Evolutionary conservation across 2,888 invertebrate genomes (phyloP), one percentile per base, ranked within the genome.

Genomic region (Andrena chrysosceles): DNA sequence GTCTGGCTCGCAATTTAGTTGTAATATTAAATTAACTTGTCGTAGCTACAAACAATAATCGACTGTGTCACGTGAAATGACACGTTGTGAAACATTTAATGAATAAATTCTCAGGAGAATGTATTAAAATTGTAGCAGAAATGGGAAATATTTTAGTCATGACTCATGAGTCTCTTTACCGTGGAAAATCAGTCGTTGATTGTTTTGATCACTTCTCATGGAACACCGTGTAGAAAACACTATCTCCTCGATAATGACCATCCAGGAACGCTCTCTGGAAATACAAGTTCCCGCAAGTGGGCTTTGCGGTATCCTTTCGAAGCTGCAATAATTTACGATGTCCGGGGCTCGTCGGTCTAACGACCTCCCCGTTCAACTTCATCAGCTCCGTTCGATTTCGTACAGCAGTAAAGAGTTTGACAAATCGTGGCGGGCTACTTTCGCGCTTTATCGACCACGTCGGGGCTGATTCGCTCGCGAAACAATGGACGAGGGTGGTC

Each of bases 361-460:
- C 48, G 31, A 68, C 66, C 42, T 71, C 66, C 4, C 13, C 16
- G 59, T 4, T 26, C 62, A 70, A 54, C 74, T 74, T 74, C n/a
- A 56, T 77, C 49, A n/a, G 16, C 29, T 49, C 16, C 29, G 71
- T 69, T 70, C 66, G 31, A 80, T 77, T 69, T n/a, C 35, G 69
- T 8, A 4, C 33, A 64, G n/a, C 26, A 6, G 16, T 42, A 52
- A 33, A 49, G 67, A 54, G 68, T 62, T 48, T 48, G 66, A 67
- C 68, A 69, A 60, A 69, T 74, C 74, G 59, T n/a, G 52, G 72
- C 42, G 62, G 77, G 67, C 78, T 68, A 84, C 73, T 83, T 84
- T 78, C 78, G 60, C 74, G 75, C 60, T 72, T 83, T 83, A 79
- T 84, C 83, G 84, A 78, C 69, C 83, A 64, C 75, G 67, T 16